A percentile compares a stretch with the other conserved stretches of the same genome.
Conservation (phyloP, 2,888 invertebrate genomes). For the Napeogenes sylphis region DNA sequence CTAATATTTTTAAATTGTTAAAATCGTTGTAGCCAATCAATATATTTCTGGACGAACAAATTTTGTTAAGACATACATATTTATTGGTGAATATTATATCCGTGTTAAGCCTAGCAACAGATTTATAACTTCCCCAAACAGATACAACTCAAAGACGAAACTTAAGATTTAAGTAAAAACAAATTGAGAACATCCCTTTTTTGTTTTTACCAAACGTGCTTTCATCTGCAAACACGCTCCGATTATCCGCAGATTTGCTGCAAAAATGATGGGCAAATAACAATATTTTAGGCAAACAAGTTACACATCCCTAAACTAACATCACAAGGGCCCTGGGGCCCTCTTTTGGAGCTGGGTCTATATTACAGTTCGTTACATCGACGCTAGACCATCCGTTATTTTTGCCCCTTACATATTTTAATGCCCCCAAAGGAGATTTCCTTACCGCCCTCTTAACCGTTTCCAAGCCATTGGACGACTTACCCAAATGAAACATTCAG, state of each 20-base stretch:
- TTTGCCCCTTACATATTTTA: constrained; percentile 73
- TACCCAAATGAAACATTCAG: constrained; percentile 62
- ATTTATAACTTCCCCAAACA: background rate
- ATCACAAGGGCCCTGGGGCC: constrained; percentile 53
- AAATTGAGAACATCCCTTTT: constrained; percentile 36
- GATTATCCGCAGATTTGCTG: constrained; percentile 68
- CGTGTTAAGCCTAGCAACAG: background rate
- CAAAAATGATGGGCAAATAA: constrained; percentile 73
- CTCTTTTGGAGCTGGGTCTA: constrained; percentile 54
- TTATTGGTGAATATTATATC: too few relatives aligned
- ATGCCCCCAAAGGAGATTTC: constrained; percentile 58
- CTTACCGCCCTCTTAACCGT: constrained; percentile 55
- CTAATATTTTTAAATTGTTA: too few relatives aligned
- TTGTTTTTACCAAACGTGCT: constrained; percentile 50
- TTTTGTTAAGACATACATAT: too few relatives aligned
- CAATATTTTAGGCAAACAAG: constrained; percentile 72
- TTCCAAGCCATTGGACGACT: constrained; percentile 64
- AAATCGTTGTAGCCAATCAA: too few relatives aligned
- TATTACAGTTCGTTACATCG: constrained; percentile 65
- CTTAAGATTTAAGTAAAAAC: constrained; percentile 27
- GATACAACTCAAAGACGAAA: constrained; percentile 3
- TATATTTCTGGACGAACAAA: too few relatives aligned
- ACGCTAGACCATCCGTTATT: constrained; percentile 70
- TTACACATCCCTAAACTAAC: constrained; percentile 67
- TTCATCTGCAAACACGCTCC: constrained; percentile 60